Percentiles rank a stretch among this genome's conserved stretches.
Conservation (phyloP, 2,888 invertebrate genomes). For the Acrobasis repandana region DNA sequence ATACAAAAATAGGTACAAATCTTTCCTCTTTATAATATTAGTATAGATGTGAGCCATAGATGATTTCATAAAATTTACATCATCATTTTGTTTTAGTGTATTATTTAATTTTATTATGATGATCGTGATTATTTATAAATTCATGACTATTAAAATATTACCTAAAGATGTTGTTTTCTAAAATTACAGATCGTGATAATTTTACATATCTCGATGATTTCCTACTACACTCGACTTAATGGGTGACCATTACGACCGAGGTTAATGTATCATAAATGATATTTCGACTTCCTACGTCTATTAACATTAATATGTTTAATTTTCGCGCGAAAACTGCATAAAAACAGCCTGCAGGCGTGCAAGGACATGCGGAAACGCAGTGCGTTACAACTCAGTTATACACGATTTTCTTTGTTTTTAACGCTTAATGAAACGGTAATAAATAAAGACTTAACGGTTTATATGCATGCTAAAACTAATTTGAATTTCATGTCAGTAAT, state of each 20-base stretch:
- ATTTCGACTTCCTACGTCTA: slow-evolving; percentile 27
- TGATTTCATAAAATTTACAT: too few species aligned
- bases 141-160: background rate
- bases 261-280: slow-evolving; percentile 21
- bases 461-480: background rate
- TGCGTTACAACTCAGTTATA: background rate
- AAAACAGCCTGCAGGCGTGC: slow-evolving; percentile 37
- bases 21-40: too few species aligned
- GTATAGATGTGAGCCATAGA: too few species aligned
- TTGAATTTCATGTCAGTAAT: background rate
- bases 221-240: background rate
- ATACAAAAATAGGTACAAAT: too few species aligned
- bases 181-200: background rate
- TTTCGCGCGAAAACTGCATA: slow-evolving; percentile 33
- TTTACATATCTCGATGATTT: slow-evolving; percentile 9
- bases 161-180: background rate
- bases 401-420: slow-evolving; percentile 14
- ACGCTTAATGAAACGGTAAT: background rate
- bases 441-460: slow-evolving; percentile 1
- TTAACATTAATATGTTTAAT: slow-evolving; percentile 18
- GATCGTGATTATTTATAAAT: background rate
- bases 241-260: slow-evolving; percentile 21
- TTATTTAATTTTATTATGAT: background rate
- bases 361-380: slow-evolving; percentile 39
- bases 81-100: too few species aligned